A percentile compares a stretch with the other conserved stretches of the same genome.
Evolutionary conservation across 2,113 vertebrate species (phyloP).

Genomic region (Myrmecobius fasciatus): DNA sequence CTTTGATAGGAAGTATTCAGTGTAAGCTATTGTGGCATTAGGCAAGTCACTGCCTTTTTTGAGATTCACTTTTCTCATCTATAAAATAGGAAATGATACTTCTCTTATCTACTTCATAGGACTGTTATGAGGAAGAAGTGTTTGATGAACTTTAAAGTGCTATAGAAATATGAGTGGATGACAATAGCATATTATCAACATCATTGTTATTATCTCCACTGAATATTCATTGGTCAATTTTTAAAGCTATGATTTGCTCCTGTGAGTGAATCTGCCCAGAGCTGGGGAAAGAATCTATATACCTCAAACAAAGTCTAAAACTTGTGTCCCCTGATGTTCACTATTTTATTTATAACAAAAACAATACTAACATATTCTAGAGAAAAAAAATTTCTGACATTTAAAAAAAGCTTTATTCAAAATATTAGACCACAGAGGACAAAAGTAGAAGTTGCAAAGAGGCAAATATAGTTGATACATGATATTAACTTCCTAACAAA

Average conservation of each 20-base stretch:
- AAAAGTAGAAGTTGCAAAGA: neutral
- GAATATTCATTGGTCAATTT: neutral
- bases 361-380: neutral
- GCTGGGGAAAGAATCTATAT: neutral
- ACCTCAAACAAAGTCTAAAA: neutral
- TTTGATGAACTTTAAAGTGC: neutral
- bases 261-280: neutral
- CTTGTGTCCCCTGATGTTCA: neutral
- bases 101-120: neutral
- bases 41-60: neutral
- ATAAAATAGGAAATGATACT: neutral
- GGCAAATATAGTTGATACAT: neutral
- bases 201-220: neutral
- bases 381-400: neutral
- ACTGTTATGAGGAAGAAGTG: neutral
- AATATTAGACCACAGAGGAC: neutral
- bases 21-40: neutral
- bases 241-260: neutral
- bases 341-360: neutral
- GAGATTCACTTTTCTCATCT: neutral
- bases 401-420: neutral
- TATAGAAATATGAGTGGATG: neutral
- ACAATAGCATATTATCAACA: neutral
- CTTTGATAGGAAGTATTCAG: neutral
- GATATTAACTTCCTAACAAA: neutral